phyloP scores from a whole-genome alignment of 53 echinoderm and acorn worm species.

The Temnopleurus reevesii region DNA sequence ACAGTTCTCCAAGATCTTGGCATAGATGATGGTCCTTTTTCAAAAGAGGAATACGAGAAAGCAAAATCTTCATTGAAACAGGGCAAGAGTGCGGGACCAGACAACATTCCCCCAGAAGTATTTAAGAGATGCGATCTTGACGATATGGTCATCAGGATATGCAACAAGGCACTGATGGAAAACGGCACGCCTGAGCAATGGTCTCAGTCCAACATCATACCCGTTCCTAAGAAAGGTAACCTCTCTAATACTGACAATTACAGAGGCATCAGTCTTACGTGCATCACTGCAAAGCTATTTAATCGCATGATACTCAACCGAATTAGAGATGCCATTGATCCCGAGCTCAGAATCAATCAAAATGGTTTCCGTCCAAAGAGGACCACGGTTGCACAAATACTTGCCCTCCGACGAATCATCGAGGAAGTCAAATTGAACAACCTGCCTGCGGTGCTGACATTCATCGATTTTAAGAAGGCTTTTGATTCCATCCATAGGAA shows the following conservation, averaged over 20 bases:
- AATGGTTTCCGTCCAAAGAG: neutral
- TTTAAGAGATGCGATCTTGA: slow-evolving; percentile 55
- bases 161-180: slow-evolving; percentile 30
- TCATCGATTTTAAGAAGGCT: neutral
- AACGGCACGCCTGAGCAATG: slow-evolving; percentile 30
- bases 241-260: slow-evolving; percentile 54
- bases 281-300: slow-evolving; percentile 37
- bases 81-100: slow-evolving; percentile 60
- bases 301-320: slow-evolving; percentile 52
- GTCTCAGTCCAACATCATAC: slow-evolving; percentile 56
- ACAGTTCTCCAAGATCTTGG: neutral
- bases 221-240: slow-evolving; percentile 42
- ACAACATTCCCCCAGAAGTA: slow-evolving; percentile 50
- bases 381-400: too few species aligned
- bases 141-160: slow-evolving; percentile 20
- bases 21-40: slow-evolving; percentile 59
- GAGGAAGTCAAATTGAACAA: too few species aligned
- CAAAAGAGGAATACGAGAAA: neutral
- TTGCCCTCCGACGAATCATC: too few species aligned
- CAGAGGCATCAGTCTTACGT: slow-evolving; percentile 56
- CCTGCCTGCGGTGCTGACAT: neutral
- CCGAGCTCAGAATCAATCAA: neutral
- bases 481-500: neutral
- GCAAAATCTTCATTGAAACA: slow-evolving; percentile 45
- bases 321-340: neutral